Percentiles rank a stretch among this genome's conserved stretches.
Evolutionary conservation across 2,888 invertebrate species (phyloP).

Genomic region (Coecobrya sp.): DNA sequence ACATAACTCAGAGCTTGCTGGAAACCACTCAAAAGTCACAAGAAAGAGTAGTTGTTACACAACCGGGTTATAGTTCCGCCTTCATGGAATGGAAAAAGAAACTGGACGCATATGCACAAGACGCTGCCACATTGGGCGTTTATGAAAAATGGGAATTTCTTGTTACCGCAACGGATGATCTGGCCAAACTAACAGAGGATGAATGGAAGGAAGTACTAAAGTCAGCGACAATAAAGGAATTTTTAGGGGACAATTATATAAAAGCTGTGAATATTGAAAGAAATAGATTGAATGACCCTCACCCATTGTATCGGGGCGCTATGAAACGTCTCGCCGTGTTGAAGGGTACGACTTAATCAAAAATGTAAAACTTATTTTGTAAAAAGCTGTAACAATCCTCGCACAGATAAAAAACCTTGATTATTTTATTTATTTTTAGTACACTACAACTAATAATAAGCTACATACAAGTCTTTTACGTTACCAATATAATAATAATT

Average conservation of each 20-base stretch:
- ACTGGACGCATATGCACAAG: background rate
- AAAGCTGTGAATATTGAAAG: background rate
- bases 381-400: constrained; percentile 84
- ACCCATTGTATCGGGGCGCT: background rate
- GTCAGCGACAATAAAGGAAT: background rate
- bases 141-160: constrained; percentile 18
- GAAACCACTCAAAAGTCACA: background rate
- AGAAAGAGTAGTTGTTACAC: background rate
- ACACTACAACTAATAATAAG: no score
- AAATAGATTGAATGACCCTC: background rate
- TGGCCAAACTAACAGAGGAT: background rate
- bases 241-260: background rate
- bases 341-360: background rate
- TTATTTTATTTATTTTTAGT: no score
- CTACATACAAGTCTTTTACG: no score
- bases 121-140: background rate
- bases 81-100: background rate
- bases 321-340: background rate
- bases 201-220: background rate
- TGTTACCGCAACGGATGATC: background rate
- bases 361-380: background rate
- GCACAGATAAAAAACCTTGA: no score
- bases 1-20: background rate
- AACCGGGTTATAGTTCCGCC: background rate
- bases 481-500: no score